These are phyloP conservation scores for Coleophora flavipennella DNA, from an alignment of 2,888 invertebrate species.

Conservation along the genomic window DNA sequence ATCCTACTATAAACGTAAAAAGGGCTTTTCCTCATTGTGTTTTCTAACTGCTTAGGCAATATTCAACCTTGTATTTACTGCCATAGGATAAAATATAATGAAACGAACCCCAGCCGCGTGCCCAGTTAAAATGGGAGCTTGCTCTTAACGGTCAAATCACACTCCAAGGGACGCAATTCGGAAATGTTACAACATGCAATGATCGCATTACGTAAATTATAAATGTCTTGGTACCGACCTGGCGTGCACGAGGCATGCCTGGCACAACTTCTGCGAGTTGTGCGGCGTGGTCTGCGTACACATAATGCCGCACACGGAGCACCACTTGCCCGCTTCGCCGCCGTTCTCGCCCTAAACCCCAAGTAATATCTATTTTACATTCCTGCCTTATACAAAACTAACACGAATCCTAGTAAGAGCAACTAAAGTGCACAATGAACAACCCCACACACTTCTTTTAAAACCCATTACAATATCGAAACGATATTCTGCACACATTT, in stretches of 20 bases:
- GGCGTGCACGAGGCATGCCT: constrained; percentile 74
- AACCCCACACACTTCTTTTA: constrained; percentile 68
- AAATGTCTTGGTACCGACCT: constrained; percentile 55
- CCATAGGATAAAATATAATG: too few relatives aligned
- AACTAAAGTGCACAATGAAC: constrained; percentile 15
- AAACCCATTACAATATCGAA: constrained; percentile 56
- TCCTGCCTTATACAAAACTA: constrained; percentile 27
- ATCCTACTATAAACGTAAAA: too few relatives aligned
- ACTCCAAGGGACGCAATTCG: constrained; percentile 22
- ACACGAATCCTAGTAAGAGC: constrained; percentile 2
- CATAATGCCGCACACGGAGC: constrained; percentile 68
- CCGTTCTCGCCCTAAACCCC: constrained; percentile 67
- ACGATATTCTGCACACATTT: constrained; percentile 71
- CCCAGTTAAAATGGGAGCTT: too few relatives aligned
- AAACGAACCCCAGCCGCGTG: too few relatives aligned
- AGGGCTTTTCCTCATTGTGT: too few relatives aligned
- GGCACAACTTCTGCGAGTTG: constrained; percentile 70
- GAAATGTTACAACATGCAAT: constrained; percentile 29
- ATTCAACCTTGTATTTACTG: too few relatives aligned
- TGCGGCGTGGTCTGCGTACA: constrained; percentile 66
- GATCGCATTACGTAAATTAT: constrained; percentile 16
- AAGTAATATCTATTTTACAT: constrained; percentile 47
- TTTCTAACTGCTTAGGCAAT: too few relatives aligned
- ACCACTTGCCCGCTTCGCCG: constrained; percentile 61
- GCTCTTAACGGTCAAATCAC: constrained; percentile 25